Conservation (phyloP, 2,888 invertebrate species). For the Coelogynopora nodosa region DNA sequence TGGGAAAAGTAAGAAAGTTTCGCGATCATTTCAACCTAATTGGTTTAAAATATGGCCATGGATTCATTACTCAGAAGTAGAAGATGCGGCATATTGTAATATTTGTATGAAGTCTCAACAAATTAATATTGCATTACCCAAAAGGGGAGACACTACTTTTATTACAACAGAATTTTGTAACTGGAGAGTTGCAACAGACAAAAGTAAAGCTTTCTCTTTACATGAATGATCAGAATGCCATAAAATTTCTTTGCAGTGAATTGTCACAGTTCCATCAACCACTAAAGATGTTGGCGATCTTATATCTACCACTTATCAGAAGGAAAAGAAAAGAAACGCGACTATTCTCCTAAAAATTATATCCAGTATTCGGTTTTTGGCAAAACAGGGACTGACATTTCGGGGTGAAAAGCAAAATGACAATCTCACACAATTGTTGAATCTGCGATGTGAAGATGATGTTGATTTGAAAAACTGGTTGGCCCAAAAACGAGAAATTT, state of each 20-base stretch:
- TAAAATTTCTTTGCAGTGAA: conserved; percentile 45
- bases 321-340: conserved; percentile 44
- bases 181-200: conserved; percentile 48
- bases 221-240: conserved; percentile 47
- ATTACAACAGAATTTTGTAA: conserved; percentile 47
- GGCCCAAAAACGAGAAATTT: not conserved
- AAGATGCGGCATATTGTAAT: conserved; percentile 46
- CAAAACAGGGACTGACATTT: not conserved
- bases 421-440: not conserved
- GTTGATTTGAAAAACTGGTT: not conserved
- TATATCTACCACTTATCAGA: conserved; percentile 44
- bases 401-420: not conserved
- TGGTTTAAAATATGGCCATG: conserved; percentile 43
- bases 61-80: conserved; percentile 43
- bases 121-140: conserved; percentile 13
- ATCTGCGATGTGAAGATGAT: not conserved
- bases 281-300: conserved; percentile 22
- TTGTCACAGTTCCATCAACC: not conserved
- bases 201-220: conserved; percentile 42
- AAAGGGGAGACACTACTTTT: conserved; percentile 44
- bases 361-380: not conserved
- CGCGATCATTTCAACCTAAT: conserved; percentile 33
- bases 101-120: conserved; percentile 19
- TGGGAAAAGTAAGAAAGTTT: conserved; percentile 23
- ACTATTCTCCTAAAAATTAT: conserved; percentile 42